Evolutionary conservation across 2,888 invertebrate genomes (phyloP).

Genomic region (Diplazon laetatorius): DNA sequence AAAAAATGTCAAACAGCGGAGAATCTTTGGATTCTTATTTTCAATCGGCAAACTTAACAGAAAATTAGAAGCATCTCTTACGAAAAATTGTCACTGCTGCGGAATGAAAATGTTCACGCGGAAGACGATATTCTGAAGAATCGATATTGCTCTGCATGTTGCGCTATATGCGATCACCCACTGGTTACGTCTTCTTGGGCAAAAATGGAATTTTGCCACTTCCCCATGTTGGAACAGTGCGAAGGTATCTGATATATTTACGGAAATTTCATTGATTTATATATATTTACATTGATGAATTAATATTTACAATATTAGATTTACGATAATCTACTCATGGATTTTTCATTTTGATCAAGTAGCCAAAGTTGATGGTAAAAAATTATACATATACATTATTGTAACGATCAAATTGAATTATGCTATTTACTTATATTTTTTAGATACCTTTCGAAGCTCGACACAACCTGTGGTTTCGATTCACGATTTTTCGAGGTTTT

Average conservation of each 20-base stretch:
- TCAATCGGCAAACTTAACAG: too few species aligned
- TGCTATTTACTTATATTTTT: conserved; percentile 29
- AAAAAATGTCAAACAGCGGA: too few species aligned
- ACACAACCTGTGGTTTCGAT: conserved; percentile 63
- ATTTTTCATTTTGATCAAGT: too few species aligned
- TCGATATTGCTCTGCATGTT: conserved; percentile 4
- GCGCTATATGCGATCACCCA: conserved; percentile 5
- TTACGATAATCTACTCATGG: not conserved
- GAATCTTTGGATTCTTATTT: too few species aligned
- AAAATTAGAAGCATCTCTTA: too few species aligned
- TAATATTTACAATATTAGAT: conserved; percentile 15
- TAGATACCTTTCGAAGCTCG: conserved; percentile 60
- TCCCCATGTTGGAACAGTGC: conserved; percentile 55
- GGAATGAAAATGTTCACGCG: too few species aligned
- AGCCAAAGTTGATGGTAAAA: too few species aligned
- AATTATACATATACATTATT: too few species aligned
- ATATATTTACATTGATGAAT: not conserved
- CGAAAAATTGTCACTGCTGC: too few species aligned
- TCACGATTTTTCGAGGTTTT: conserved; percentile 61
- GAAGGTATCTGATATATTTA: conserved; percentile 44
- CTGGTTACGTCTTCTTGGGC: not conserved
- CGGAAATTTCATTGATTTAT: not conserved
- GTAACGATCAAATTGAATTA: too few species aligned
- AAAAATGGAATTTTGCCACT: conserved; percentile 56
- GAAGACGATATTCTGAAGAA: not conserved